Conservation (phyloP, 2,888 invertebrate species). For the Ormyrus rosae region DNA sequence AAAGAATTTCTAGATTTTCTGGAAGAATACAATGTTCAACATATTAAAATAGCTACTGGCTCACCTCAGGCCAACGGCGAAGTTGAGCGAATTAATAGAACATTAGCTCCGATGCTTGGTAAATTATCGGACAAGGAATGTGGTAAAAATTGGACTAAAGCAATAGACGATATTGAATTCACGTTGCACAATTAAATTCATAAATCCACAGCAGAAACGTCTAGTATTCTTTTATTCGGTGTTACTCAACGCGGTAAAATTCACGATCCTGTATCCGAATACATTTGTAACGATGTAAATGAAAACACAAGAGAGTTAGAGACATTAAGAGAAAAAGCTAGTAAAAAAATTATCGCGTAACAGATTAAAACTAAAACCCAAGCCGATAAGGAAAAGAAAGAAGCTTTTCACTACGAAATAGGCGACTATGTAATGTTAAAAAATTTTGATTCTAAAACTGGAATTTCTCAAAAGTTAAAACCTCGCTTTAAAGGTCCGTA, state of each 20-base stretch:
- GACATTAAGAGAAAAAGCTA: conserved; percentile 36
- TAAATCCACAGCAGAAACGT: conserved; percentile 62
- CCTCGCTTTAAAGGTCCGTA: conserved; percentile 52
- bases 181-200: conserved; percentile 60
- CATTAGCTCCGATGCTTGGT: conserved; percentile 56
- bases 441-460: too few relatives aligned
- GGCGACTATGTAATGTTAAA: conserved; percentile 40
- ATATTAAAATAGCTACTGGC: conserved; percentile 53
- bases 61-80: conserved; percentile 48
- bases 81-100: conserved; percentile 57
- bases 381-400: conserved; percentile 57
- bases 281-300: conserved; percentile 5
- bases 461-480: conserved; percentile 25
- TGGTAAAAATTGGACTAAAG: conserved; percentile 58
- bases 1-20: conserved; percentile 54
- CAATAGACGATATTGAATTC: conserved; percentile 57
- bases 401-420: conserved; percentile 45
- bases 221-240: conserved; percentile 54
- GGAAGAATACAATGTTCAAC: conserved; percentile 19
- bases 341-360: conserved; percentile 55
- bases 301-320: conserved; percentile 49
- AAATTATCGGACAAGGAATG: conserved; percentile 49
- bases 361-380: conserved; percentile 54
- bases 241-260: conserved; percentile 43
- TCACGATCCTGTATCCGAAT: conserved; percentile 49